Conservation (phyloP, 1,140 invertebrate species). For the Helicorthomorpha holstii region DNA sequence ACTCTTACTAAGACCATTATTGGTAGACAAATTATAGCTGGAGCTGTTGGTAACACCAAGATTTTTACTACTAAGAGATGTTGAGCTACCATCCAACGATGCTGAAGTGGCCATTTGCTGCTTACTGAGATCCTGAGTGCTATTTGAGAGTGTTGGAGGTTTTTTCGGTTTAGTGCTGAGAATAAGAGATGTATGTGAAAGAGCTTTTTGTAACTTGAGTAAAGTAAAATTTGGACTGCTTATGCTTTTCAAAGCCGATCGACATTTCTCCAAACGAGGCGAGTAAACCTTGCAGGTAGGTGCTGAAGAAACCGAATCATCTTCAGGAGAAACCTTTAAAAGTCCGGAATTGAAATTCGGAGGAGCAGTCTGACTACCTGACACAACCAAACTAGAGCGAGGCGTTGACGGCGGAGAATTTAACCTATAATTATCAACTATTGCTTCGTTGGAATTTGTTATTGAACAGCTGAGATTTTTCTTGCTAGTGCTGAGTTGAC, state of each 20-base stretch:
- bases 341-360: not conserved
- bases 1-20: not conserved
- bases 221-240: slow-evolving; percentile 8
- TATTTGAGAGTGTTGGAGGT: slow-evolving; percentile 4
- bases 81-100: no score
- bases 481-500: not conserved
- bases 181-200: slow-evolving; percentile 5
- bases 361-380: not conserved
- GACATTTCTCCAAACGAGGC: not conserved
- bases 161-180: slow-evolving; percentile 1
- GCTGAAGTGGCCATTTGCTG: not conserved
- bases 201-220: slow-evolving; percentile 5
- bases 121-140: slow-evolving; percentile 4
- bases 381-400: not conserved
- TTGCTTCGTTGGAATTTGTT: no score
- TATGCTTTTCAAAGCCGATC: slow-evolving; percentile 4
- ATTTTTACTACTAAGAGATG: not conserved
- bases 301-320: not conserved
- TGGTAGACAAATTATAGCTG: not conserved
- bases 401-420: not conserved
- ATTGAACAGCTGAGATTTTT: not conserved
- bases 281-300: not conserved
- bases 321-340: not conserved
- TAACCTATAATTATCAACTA: no score
- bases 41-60: not conserved